Base-by-base conservation (phyloP, 2,888 invertebrate genomes). In the Allacma fusca region DNA sequence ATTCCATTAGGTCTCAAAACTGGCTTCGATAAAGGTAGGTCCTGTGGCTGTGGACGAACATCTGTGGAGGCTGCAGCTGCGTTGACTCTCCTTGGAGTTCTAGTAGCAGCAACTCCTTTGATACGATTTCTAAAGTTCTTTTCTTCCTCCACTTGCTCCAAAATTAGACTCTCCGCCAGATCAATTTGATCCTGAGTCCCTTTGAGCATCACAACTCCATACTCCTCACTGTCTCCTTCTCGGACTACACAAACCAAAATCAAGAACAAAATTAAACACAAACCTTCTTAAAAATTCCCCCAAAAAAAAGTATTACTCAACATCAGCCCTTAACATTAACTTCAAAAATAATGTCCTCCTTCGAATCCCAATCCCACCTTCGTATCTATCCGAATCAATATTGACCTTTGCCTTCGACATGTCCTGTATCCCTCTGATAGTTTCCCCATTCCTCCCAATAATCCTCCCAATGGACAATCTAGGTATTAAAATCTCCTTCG, bases 161-260 rank as follows among this genome's bases (percentile, higher is more conserved):
- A 91, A 68, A 96, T 91, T 70, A 93, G 87, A 72, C 89, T 89
- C 84, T 91, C 91, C 0, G 95, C 95, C 26, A 90, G 86, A 74
- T 89, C 89, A 68, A 95, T 93, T 87, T 95, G 92, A 75, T 92
- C 91, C 70, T 89, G 89, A 64, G 92, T 92, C 62, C 95, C 96
- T 83, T 87, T 88, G 64, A 90, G 86, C 29, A 86, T 86, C 9
- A 89, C 40, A 0, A 71, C 2, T 21, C 59, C 26, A 16, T 70
- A 29, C 0, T 21, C 70, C 26, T 70, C 64, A 67, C 43, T 65
- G 13, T 19, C 13, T 24, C 21, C 43, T n/a, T n/a, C 77, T 76
- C 7, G 73, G 72, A 44, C 75, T 78, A 34, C n/a, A 26, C 2
- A 76, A 78, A 76, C 16, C 67, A 21, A 23, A n/a, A 64, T 5